These are phyloP conservation scores for Tipula confusa DNA, from an alignment of 2,888 invertebrate genomes.

Conservation along the genomic window DNA sequence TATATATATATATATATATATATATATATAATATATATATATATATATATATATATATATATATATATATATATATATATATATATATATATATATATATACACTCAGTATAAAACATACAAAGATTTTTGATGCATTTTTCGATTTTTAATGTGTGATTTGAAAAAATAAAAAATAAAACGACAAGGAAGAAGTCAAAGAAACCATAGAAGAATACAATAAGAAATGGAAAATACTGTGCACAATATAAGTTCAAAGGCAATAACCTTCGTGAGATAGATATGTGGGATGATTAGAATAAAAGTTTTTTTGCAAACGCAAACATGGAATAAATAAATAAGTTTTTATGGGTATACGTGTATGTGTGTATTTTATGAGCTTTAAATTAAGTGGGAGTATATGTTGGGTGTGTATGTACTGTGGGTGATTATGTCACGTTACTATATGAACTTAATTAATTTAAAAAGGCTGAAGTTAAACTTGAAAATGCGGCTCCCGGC, in stretches of 20 bases:
- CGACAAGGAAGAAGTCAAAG: neutral
- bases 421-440: neutral
- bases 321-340: neutral
- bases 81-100: too few species aligned
- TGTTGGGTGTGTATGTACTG: neutral
- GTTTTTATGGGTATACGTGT: neutral
- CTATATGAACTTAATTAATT: too few species aligned
- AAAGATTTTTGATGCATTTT: neutral
- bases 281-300: neutral
- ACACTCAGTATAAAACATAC: neutral
- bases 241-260: neutral
- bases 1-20: neutral
- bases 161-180: neutral
- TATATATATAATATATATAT: slow-evolving; percentile 6
- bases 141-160: slow-evolving; percentile 17
- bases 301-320: neutral
- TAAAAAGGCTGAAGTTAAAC: too few species aligned
- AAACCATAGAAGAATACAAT: slow-evolving; percentile 3
- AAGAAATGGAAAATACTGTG: neutral
- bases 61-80: slow-evolving; percentile 16
- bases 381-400: neutral
- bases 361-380: neutral
- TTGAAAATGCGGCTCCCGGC: too few species aligned
- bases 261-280: slow-evolving; percentile 25
- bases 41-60: neutral